A percentile compares a stretch with the other conserved stretches of the same genome.
Conservation (phyloP, 1,140 invertebrate genomes). For the Anastatus disparis region DNA sequence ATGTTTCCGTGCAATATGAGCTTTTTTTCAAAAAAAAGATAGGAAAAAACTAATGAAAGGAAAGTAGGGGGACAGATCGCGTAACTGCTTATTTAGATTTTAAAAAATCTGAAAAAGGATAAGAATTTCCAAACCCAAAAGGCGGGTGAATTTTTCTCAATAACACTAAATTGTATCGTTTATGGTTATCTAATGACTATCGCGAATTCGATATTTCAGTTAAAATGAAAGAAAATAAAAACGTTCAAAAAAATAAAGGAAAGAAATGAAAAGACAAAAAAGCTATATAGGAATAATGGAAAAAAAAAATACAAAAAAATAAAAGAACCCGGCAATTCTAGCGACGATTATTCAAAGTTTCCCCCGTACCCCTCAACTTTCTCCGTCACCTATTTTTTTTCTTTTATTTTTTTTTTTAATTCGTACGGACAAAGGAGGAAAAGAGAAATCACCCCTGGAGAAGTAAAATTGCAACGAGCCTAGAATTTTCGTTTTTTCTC, state of each 20-base stretch:
- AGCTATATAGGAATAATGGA: conserved; percentile 18
- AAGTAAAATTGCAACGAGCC: conserved; percentile 28
- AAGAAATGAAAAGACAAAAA: background rate
- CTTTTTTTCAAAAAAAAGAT: too few species aligned
- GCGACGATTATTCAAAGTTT: conserved; percentile 40
- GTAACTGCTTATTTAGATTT: too few species aligned
- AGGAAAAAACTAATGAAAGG: too few species aligned
- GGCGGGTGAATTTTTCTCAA: conserved; percentile 32
- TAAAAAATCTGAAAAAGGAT: conserved; percentile 33
- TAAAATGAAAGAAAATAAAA: conserved; percentile 38
- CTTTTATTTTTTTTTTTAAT: too few species aligned
- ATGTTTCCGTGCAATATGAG: too few species aligned
- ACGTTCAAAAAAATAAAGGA: background rate
- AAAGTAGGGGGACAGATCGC: too few species aligned
- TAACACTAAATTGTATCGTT: conserved; percentile 39
- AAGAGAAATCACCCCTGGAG: conserved; percentile 34
- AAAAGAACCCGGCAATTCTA: conserved; percentile 37
- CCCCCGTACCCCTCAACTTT: conserved; percentile 21
- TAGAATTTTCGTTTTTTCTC: conserved; percentile 3
- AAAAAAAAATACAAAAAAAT: background rate
- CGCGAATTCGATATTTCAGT: conserved; percentile 34
- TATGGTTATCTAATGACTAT: conserved; percentile 37
- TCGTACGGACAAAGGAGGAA: conserved; percentile 30
- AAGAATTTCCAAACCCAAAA: conserved; percentile 5
- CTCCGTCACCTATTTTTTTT: too few species aligned